Percentiles rank a stretch among this genome's conserved stretches.
These are phyloP conservation scores for Psococerastis gibbosa DNA, from an alignment of 2,888 invertebrate species.

Conservation along the genomic window DNA sequence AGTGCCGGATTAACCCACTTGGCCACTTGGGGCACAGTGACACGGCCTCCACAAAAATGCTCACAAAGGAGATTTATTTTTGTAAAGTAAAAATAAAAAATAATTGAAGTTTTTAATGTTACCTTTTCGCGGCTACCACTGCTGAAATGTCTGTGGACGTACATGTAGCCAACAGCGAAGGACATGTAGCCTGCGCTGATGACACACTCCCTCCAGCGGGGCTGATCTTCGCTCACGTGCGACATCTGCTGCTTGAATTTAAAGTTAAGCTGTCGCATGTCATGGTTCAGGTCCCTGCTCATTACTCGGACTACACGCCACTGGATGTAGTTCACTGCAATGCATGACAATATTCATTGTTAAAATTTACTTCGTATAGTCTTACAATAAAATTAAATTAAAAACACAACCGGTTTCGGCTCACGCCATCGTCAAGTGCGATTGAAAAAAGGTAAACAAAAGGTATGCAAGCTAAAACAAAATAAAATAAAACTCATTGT, in stretches of 20 bases:
- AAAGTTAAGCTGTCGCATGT: conserved; percentile 30
- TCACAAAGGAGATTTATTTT: neutral
- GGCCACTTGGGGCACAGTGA: too few species aligned
- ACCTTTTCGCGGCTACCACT: conserved; percentile 38
- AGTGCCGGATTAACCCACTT: too few species aligned
- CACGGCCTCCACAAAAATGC: neutral
- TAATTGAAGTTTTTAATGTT: conserved; percentile 10
- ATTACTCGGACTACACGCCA: conserved; percentile 49
- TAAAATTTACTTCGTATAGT: too few species aligned
- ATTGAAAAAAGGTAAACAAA: too few species aligned
- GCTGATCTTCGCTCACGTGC: conserved; percentile 40
- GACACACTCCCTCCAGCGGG: conserved; percentile 43
- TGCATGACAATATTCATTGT: too few species aligned
- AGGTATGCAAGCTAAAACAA: too few species aligned
- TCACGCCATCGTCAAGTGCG: too few species aligned
- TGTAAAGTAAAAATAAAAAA: conserved; percentile 6
- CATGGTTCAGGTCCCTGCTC: conserved; percentile 30
- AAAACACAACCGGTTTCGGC: too few species aligned
- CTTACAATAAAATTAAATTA: too few species aligned
- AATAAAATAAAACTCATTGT: too few species aligned
- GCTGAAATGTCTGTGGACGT: conserved; percentile 40
- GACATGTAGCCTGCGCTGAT: conserved; percentile 40
- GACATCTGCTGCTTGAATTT: conserved; percentile 43
- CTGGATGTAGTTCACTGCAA: conserved; percentile 51
- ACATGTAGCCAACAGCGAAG: conserved; percentile 43